These are phyloP conservation scores for Pseudochirops cupreus DNA, from an alignment of 2,797 vertebrate species.

Conservation along the genomic window DNA sequence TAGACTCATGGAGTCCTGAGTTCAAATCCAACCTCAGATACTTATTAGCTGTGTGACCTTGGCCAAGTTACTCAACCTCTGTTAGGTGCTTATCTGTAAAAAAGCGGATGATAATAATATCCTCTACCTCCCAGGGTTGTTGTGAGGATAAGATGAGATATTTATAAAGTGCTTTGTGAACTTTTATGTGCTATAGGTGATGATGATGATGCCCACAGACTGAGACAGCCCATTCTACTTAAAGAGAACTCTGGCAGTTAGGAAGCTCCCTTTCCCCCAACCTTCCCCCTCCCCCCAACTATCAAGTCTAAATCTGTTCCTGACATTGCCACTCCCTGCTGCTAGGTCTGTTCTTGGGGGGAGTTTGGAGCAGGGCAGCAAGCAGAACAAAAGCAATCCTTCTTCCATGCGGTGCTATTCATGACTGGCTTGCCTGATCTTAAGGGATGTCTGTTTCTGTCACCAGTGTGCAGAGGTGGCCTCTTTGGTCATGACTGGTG, in stretches of 20 bases:
- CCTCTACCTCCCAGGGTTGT: not conserved
- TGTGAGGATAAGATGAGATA: not conserved
- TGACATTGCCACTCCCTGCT: not conserved
- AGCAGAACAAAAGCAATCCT: not conserved
- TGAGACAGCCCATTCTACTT: accelerated
- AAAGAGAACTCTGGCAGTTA: not conserved
- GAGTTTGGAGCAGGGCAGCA: not conserved
- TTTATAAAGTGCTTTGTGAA: not conserved
- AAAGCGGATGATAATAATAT: not conserved
- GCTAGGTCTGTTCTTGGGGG: not conserved
- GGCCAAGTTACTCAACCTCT: not conserved
- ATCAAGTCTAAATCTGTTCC: not conserved
- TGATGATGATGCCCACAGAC: not conserved
- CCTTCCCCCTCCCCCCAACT: not conserved
- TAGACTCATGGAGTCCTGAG: not conserved
- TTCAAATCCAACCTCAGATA: not conserved
- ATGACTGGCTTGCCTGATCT: not conserved
- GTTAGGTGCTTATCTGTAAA: not conserved
- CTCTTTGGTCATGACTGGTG: not conserved
- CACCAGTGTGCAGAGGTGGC: not conserved
- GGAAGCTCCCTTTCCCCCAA: not conserved
- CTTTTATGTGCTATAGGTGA: not conserved
- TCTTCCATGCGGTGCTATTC: not conserved
- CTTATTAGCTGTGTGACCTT: not conserved
- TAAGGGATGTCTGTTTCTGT: not conserved